These are phyloP conservation scores for Clarias pachynema DNA, from an alignment of 2,797 vertebrate genomes.

Conservation along the genomic window DNA sequence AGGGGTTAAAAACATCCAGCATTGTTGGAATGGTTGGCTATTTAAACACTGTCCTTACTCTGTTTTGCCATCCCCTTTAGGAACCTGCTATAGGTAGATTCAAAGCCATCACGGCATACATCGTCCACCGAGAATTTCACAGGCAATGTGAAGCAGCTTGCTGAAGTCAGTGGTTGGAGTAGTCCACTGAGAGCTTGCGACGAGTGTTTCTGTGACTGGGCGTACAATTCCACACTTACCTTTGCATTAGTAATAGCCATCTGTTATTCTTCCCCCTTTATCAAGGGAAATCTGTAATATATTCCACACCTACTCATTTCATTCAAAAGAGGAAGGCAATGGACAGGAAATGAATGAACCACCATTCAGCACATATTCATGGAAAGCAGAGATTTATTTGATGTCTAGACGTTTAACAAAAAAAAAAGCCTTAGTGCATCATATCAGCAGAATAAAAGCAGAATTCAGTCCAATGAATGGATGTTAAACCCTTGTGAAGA, in stretches of 20 bases:
- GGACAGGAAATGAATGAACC: conserved; percentile 48
- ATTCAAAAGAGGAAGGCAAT: conserved; percentile 37
- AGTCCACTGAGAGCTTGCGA: conserved; percentile 30
- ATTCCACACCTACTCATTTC: conserved; percentile 43
- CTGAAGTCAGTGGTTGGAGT: conserved; percentile 28
- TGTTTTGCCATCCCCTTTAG: conserved; percentile 44
- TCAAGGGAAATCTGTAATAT: conserved; percentile 47
- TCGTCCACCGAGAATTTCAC: conserved; percentile 7
- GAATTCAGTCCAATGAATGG: not conserved
- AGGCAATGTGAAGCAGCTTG: conserved; percentile 25
- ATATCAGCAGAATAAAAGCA: conserved; percentile 18
- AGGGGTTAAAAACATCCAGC: conserved; percentile 36
- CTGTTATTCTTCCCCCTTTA: conserved; percentile 33
- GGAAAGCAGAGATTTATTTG: conserved; percentile 26
- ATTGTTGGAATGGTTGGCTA: conserved; percentile 4
- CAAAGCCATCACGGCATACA: conserved; percentile 39
- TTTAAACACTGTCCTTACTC: conserved; percentile 26
- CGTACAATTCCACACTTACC: conserved; percentile 44
- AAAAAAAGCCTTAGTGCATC: conserved; percentile 5
- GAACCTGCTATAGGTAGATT: conserved; percentile 47
- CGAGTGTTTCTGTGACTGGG: conserved; percentile 23
- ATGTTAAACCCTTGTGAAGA: not conserved
- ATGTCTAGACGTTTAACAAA: conserved; percentile 31
- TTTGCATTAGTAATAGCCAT: conserved; percentile 47
- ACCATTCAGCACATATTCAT: conserved; percentile 40